These are phyloP conservation scores for Urophycis tenuis DNA, from an alignment of 2,797 vertebrate genomes.

Conservation along the genomic window DNA sequence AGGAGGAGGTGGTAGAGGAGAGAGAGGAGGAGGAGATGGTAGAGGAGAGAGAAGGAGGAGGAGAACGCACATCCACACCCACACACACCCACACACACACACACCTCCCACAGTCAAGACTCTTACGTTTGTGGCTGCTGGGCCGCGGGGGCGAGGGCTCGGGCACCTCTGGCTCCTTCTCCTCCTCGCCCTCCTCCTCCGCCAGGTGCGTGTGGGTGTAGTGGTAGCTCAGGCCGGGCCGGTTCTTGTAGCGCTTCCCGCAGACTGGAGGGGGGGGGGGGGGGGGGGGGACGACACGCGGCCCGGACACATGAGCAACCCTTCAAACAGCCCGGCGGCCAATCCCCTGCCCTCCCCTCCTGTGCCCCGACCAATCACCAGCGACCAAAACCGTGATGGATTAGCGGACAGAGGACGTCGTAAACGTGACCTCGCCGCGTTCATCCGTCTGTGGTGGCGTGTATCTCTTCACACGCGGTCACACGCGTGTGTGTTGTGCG, in stretches of 20 bases:
- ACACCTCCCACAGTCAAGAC: background rate
- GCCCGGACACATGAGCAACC: conserved; percentile 23
- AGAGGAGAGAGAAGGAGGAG: no score
- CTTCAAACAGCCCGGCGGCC: no score
- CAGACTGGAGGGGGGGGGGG: conserved; percentile 80
- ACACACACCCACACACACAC: background rate
- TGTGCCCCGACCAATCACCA: no score
- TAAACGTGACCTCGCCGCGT: background rate
- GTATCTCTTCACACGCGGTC: no score
- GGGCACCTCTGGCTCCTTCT: conserved; percentile 78
- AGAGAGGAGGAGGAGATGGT: background rate
- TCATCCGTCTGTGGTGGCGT: background rate
- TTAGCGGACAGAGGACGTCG: background rate
- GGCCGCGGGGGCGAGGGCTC: conserved; percentile 76
- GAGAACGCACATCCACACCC: background rate
- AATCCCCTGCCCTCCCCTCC: no score
- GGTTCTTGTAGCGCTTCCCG: conserved; percentile 97
- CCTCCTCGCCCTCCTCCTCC: conserved; percentile 92
- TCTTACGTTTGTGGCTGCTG: conserved; percentile 92
- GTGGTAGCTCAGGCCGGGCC: conserved; percentile 95
- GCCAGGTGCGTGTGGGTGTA: conserved; percentile 95
- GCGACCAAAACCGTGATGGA: background rate
- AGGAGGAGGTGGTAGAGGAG: background rate
- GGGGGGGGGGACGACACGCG: no score
- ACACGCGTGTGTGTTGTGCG: no score